Evolutionary conservation across 2,113 vertebrate genomes (phyloP), one percentile per base, ranked within the genome.

Genomic region (Aspidoscelis tigris): DNA sequence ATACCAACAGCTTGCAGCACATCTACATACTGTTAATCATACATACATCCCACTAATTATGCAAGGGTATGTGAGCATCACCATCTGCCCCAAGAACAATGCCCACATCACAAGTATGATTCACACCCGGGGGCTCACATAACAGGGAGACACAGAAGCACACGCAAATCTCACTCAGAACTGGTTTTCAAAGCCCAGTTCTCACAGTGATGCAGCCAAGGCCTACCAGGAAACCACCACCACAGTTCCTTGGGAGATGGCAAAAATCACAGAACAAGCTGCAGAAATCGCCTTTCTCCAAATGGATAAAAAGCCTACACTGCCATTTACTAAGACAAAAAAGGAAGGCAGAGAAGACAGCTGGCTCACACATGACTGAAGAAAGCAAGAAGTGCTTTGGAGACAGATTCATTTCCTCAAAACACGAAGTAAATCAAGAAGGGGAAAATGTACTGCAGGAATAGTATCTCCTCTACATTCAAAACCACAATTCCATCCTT

Each of bases 1-100:
- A 81, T 71, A 44, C 22, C 22, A 72, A 82, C 55, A 82, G 14
- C 55, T 53, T 72, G 50, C 24, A 81, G 53, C 69, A 44, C 33
- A 20, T 82, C 41, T 73, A 20, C 22, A 61, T 82, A 73, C 33
- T 43, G 14, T 72, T 58, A 82, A 73, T 82, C 80, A 73, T 72
- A 73, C 39, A 20, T 61, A 73, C 70, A 73, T 61, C 69, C 39
- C 55, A 72, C 70, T n/a, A 82, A 82, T 82, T n/a, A 64, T 73
- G 69, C 80, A 82, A 26, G 39, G 53, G 53, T 82, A 82, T 44
- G 70, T 41, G 53, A 73, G 55, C 41, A 73, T 64, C 50, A n/a
- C 80, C 69, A 82, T 82, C 43, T 21, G 66, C 66, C 24, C 50
- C 39, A 78, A 58, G n/a, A 12, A 21, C 50, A 71, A 78, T 44